These are phyloP conservation scores for Psittacula echo DNA, from an alignment of 2,797 vertebrate species.

Conservation along the genomic window DNA sequence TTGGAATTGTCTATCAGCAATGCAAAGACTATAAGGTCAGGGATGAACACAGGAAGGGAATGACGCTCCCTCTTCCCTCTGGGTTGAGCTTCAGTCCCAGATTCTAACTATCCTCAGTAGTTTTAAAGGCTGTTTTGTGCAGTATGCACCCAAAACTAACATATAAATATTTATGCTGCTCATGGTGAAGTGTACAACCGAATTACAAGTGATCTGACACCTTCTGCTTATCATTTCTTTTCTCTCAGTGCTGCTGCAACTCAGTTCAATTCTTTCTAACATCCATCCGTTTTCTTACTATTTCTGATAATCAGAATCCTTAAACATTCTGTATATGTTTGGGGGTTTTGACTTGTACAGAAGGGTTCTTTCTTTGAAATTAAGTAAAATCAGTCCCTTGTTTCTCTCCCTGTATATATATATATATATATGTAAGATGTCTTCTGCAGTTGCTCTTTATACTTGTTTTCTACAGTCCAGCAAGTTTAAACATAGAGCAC, in stretches of 20 bases:
- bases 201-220: neutral
- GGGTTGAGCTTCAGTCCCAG: neutral
- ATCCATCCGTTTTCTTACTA: neutral
- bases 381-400: neutral
- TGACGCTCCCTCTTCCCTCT: neutral
- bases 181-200: neutral
- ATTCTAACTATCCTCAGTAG: neutral
- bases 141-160: accelerated
- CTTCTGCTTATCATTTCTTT: neutral
- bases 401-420: neutral
- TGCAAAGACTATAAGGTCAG: neutral
- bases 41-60: neutral
- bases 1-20: neutral
- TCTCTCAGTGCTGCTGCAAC: neutral
- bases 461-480: neutral
- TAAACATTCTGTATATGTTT: neutral
- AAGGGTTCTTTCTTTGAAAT: neutral
- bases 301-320: neutral
- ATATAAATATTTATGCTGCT: neutral
- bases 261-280: neutral
- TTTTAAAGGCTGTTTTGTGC: neutral
- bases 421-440: neutral
- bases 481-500: neutral
- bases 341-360: neutral
- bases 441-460: neutral